A percentile compares a stretch with the other conserved stretches of the same genome.
Evolutionary conservation across 92 coral and sea anemone genomes (phyloP).

Genomic region (Porites evermanni): DNA sequence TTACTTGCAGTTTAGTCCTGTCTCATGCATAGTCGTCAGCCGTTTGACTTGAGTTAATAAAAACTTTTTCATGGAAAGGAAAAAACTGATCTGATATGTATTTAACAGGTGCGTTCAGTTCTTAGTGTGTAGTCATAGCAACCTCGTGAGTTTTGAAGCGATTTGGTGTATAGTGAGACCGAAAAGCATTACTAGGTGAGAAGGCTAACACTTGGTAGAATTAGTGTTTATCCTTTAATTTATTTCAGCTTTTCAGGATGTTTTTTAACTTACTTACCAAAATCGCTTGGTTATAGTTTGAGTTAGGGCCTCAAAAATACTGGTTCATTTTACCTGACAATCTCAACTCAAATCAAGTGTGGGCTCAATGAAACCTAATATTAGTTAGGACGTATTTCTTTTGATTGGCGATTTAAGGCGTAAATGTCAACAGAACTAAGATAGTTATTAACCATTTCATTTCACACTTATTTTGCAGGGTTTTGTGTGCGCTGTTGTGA

Average conservation of each 20-base stretch:
- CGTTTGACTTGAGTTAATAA: too few relatives aligned
- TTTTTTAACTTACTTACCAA: background rate
- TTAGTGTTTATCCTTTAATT: background rate
- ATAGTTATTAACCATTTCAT: background rate
- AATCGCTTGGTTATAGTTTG: background rate
- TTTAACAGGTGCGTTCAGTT: background rate
- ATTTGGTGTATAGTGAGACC: background rate
- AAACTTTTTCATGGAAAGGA: too few relatives aligned
- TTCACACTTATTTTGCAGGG: slow-evolving; percentile 4
- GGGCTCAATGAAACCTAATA: background rate
- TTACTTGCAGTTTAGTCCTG: too few relatives aligned
- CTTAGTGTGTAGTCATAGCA: background rate
- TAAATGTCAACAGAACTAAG: background rate
- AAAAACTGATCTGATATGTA: too few relatives aligned
- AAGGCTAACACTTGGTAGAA: background rate
- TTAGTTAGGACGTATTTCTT: background rate
- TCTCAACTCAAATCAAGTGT: background rate
- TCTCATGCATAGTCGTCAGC: too few relatives aligned
- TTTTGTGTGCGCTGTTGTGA: slow-evolving; percentile 5
- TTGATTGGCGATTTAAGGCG: slow-evolving; percentile 14
- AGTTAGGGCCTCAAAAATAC: background rate
- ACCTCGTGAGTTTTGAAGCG: background rate
- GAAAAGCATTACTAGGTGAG: background rate
- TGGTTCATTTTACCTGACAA: background rate
- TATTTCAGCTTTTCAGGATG: background rate